A percentile compares a stretch with the other conserved stretches of the same genome.
Conservation (phyloP, 2,797 vertebrate species). For the Chiloscyllium punctatum region DNA sequence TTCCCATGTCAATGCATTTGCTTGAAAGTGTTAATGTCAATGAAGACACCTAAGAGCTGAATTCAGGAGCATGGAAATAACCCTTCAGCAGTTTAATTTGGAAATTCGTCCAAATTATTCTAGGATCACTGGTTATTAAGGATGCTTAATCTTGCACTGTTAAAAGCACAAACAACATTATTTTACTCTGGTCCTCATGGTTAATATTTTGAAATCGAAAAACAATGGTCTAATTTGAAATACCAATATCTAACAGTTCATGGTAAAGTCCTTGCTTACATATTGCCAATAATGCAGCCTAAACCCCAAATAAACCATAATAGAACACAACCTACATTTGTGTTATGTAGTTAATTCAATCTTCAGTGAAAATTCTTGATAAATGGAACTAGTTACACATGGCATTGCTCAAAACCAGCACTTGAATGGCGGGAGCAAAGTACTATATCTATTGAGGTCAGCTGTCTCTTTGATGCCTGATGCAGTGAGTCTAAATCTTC, state of each 20-base stretch:
- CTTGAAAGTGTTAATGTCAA: background rate
- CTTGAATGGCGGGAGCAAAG: background rate
- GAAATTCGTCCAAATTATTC: background rate
- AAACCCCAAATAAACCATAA: background rate
- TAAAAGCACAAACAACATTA: background rate
- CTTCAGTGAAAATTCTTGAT: background rate
- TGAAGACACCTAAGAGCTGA: background rate
- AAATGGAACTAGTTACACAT: background rate
- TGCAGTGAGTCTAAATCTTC: background rate
- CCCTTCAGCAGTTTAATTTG: background rate
- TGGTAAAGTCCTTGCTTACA: background rate
- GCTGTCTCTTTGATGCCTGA: constrained; percentile 23
- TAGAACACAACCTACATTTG: background rate
- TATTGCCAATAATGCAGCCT: background rate
- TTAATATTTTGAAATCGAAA: background rate
- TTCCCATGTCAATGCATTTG: background rate
- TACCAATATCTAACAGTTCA: background rate
- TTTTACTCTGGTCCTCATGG: background rate
- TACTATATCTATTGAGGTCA: constrained; percentile 2
- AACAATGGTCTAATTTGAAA: background rate
- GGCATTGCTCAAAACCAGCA: background rate
- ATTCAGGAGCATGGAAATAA: background rate
- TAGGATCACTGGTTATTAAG: background rate
- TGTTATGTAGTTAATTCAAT: background rate
- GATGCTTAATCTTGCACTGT: background rate